These are phyloP conservation scores for Ostrea denselamellosa DNA, from an alignment of 1,140 invertebrate species.

Conservation along the genomic window DNA sequence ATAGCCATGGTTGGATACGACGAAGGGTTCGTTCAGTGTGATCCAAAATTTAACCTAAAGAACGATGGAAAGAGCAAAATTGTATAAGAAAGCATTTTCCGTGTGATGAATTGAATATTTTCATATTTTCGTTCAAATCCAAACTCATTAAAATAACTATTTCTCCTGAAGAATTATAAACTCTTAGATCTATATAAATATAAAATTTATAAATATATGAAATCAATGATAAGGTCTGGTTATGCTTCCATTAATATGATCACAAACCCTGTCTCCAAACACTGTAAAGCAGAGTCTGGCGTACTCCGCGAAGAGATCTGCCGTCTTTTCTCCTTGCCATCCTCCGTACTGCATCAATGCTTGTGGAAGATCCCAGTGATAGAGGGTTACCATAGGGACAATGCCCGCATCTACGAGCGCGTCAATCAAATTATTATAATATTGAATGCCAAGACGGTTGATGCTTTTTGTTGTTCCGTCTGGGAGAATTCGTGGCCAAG, in stretches of 20 bases:
- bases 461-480: conserved; percentile 61
- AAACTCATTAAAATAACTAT: too few species aligned
- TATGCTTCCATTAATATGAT: neutral
- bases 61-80: neutral
- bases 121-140: too few species aligned
- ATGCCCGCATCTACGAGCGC: conserved; percentile 67
- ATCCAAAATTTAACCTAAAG: conserved; percentile 77
- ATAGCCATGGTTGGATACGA: conserved; percentile 69
- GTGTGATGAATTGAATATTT: too few species aligned
- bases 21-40: conserved; percentile 78
- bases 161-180: too few species aligned
- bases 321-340: conserved; percentile 81
- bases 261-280: conserved; percentile 75
- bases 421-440: conserved; percentile 72
- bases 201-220: too few species aligned
- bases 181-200: too few species aligned
- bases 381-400: conserved; percentile 80
- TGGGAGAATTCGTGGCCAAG: conserved; percentile 72
- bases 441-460: conserved; percentile 66
- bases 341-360: conserved; percentile 78
- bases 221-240: too few species aligned
- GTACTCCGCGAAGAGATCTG: conserved; percentile 81
- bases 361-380: conserved; percentile 80
- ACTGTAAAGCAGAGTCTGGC: conserved; percentile 76
- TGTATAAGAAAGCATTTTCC: too few species aligned